These are phyloP conservation scores for Rhynchopsitta pachyrhyncha DNA, from an alignment of 2,113 vertebrate species.

Conservation along the genomic window DNA sequence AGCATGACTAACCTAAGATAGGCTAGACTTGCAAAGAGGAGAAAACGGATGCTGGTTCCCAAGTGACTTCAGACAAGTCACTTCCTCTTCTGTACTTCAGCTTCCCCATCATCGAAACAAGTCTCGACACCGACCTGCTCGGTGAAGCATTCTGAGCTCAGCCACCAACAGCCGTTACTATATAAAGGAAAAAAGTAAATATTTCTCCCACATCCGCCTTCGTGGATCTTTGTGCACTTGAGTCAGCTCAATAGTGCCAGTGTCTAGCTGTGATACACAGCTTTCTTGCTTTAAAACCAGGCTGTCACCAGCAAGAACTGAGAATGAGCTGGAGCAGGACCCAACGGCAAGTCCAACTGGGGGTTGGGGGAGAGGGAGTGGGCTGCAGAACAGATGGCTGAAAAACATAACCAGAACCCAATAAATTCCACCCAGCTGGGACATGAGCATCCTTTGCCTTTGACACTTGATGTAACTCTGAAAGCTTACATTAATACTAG, in stretches of 20 bases:
- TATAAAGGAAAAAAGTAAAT: not conserved
- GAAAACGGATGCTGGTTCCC: fast-evolving
- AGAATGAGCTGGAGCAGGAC: not conserved
- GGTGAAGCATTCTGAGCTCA: not conserved
- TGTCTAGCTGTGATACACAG: fast-evolving
- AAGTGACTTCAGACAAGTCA: not conserved
- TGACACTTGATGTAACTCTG: not conserved
- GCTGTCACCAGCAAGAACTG: fast-evolving
- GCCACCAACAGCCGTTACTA: not conserved
- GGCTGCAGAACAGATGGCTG: not conserved
- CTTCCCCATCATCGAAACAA: not conserved
- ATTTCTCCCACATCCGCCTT: not conserved
- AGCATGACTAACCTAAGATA: fast-evolving
- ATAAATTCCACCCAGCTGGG: not conserved
- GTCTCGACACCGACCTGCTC: not conserved
- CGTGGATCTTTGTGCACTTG: not conserved
- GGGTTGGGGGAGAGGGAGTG: not conserved
- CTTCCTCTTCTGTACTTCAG: not conserved
- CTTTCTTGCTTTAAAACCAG: not conserved
- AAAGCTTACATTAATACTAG: not conserved
- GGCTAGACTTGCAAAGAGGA: not conserved
- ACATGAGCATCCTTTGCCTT: not conserved
- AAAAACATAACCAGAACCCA: not conserved
- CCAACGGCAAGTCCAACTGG: fast-evolving
- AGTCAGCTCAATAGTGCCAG: not conserved